Evolutionary conservation across 2,113 vertebrate genomes (phyloP).

Genomic region (Dromaius novaehollandiae): DNA sequence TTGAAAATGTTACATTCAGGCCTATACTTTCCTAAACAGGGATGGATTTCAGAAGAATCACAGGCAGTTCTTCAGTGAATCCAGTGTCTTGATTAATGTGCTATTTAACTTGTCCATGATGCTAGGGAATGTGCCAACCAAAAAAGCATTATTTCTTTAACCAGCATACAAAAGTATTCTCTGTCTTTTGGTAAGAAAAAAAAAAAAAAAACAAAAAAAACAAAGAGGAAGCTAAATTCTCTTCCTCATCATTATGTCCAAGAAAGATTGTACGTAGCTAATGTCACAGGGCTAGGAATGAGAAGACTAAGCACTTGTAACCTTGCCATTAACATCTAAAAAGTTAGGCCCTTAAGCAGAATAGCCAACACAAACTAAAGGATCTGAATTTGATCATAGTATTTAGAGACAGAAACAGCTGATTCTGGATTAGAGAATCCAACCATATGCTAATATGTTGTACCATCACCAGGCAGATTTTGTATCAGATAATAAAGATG

Average conservation of each 20-base stretch:
- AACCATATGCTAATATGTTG: background rate
- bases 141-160: background rate
- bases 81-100: rapidly evolving
- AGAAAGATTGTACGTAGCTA: background rate
- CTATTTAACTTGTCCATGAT: background rate
- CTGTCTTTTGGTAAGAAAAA: background rate
- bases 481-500: background rate
- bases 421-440: background rate
- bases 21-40: background rate
- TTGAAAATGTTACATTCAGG: background rate
- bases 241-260: background rate
- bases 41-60: background rate
- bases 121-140: background rate
- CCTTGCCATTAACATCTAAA: background rate
- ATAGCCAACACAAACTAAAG: background rate
- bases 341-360: background rate
- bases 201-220: no score
- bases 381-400: background rate
- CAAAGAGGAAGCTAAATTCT: background rate
- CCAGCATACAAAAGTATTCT: background rate
- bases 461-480: background rate
- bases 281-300: background rate
- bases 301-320: background rate
- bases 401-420: background rate
- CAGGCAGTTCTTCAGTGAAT: background rate